Evolutionary conservation across 23 tunicate genomes (phyloP).

Genomic region (Styela clava): DNA sequence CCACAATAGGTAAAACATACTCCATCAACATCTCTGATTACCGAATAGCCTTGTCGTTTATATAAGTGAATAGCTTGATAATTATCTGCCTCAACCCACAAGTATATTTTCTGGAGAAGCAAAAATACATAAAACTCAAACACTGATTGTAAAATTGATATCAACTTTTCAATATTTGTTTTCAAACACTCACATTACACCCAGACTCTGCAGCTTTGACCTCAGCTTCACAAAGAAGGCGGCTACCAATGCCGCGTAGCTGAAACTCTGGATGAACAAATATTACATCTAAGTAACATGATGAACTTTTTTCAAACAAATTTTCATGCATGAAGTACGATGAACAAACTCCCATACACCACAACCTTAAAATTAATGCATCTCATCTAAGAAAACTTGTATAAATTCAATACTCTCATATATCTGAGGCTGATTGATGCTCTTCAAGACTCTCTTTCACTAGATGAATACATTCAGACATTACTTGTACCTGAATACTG

Average conservation of each 20-base stretch:
- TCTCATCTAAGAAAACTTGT: too few relatives aligned
- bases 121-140: neutral
- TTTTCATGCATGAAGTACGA: neutral
- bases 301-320: neutral
- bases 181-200: neutral
- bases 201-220: neutral
- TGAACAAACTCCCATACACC: neutral
- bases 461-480: too few relatives aligned
- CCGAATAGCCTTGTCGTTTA: neutral
- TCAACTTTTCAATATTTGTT: too few relatives aligned
- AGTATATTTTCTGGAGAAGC: neutral
- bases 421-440: too few relatives aligned
- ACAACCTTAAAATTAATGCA: too few relatives aligned
- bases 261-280: neutral
- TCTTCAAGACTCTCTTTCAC: too few relatives aligned
- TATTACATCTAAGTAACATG: neutral
- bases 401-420: too few relatives aligned
- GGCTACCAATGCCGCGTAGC: neutral
- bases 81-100: neutral
- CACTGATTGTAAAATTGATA: too few relatives aligned
- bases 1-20: neutral
- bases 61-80: neutral
- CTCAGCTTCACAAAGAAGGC: neutral
- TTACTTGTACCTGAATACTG: too few relatives aligned
- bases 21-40: neutral